phyloP scores from a whole-genome alignment of 2,113 vertebrate species.

The Pelvicachromis taeniatus region DNA sequence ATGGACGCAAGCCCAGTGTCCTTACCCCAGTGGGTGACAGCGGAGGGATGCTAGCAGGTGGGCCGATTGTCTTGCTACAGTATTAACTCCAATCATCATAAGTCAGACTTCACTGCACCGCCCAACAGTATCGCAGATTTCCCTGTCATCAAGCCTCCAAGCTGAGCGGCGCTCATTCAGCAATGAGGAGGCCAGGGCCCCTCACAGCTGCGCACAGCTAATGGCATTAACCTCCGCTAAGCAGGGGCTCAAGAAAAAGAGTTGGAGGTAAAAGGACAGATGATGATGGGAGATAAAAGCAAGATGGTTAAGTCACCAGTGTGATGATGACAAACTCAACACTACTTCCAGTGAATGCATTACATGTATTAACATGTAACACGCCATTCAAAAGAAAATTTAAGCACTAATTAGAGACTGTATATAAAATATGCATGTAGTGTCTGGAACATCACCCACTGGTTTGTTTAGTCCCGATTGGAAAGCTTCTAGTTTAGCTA shows the following conservation, averaged over 20 bases:
- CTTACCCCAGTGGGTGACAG: not conserved
- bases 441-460: not conserved
- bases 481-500: not conserved
- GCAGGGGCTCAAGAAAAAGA: not conserved
- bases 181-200: not conserved
- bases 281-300: constrained; percentile 6
- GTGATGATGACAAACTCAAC: not conserved
- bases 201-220: constrained; percentile 57
- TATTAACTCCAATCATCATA: constrained; percentile 56
- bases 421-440: not conserved
- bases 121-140: constrained; percentile 55
- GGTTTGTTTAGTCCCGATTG: not conserved
- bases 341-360: not conserved
- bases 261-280: not conserved
- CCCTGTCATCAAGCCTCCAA: constrained; percentile 34
- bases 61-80: constrained; percentile 28
- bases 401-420: not conserved
- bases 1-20: constrained; percentile 10
- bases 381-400: not conserved
- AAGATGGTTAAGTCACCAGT: not conserved
- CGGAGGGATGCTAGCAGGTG: constrained; percentile 38
- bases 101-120: constrained; percentile 41
- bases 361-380: not conserved
- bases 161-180: not conserved
- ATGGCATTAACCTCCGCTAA: constrained; percentile 47